A percentile compares a stretch with the other conserved stretches of the same genome.
Conservation (phyloP, 1,140 invertebrate species). For the Venturia canescens region DNA sequence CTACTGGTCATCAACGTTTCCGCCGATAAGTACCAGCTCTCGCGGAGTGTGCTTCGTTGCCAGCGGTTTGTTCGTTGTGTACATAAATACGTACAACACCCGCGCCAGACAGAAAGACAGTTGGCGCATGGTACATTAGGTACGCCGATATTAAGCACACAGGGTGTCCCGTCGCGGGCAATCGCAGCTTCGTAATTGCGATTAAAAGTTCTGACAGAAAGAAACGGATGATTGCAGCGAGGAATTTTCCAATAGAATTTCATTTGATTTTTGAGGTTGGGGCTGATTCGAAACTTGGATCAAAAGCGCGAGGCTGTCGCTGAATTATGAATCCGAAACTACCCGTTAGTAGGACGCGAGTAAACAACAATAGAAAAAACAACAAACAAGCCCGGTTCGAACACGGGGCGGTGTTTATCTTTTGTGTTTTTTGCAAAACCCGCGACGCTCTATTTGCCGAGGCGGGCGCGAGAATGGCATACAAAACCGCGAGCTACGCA, state of each 20-base stretch:
- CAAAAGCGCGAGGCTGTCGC: no score
- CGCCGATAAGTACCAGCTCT: slow-evolving; percentile 42
- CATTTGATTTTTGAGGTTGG: no score
- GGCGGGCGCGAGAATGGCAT: neutral
- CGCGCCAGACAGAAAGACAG: slow-evolving; percentile 13
- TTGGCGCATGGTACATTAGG: neutral
- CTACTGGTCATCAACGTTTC: slow-evolving; percentile 46
- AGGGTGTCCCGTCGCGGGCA: neutral
- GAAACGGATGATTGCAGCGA: neutral
- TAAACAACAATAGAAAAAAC: no score
- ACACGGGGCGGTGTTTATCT: no score
- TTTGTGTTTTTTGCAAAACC: neutral
- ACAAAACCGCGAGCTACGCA: neutral
- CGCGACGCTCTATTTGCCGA: neutral
- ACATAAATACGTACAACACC: slow-evolving; percentile 22
- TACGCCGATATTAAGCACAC: neutral
- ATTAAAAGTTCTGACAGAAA: neutral
- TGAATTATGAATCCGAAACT: no score
- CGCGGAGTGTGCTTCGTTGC: neutral
- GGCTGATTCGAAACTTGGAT: no score
- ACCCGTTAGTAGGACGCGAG: no score
- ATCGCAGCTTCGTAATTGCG: neutral
- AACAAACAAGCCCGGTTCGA: no score
- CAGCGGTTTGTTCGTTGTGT: slow-evolving; percentile 13
- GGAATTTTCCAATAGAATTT: no score